Base-by-base conservation (phyloP, 2,888 invertebrate genomes). In the Agrochola macilenta region DNA sequence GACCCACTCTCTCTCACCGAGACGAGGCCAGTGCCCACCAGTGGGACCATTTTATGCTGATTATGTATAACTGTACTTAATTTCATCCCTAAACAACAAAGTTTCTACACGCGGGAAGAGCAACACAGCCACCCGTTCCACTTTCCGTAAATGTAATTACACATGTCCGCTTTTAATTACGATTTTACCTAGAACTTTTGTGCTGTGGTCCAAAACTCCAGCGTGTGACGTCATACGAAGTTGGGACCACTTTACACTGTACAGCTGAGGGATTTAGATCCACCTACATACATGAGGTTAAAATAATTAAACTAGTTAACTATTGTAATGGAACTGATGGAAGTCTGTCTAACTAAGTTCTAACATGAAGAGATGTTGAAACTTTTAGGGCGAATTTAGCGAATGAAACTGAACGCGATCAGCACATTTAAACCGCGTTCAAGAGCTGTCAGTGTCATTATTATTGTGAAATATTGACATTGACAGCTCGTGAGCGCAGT, bases 111-210 rank as follows among this genome's bases (percentile, higher is more conserved):
- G 23, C 20, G 20, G 12, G 5, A 49, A 35, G 5, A 69, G 68
- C 17, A 58, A 14, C 30, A 17, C 23, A 43, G 54, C 20, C 0
- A 20, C 8, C 20, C 20, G 43, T 39, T 43, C 20, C 2, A 26
- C 26, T 75, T 76, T 35, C 26, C 49, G 23, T 9, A 64, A 49
- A 75, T 20, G 4, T 54, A 17, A 75, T 74, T 26, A 61, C 61
- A 14, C 17, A 9, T 23, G 54, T 20, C 49, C 20, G 43, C 49
- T 35, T 65, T 64, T 46, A 23, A 69, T 58, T 82, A 26, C 26
- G 20, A 52, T 63, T 46, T 63, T 52, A 83, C 63, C 39, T 35
- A 5, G 11, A 83, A 81, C 57, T 68, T 80, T 63, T 35, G 66
- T 39, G 12, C 26, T 23, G 43, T 26, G 43, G 26, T 58, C 43